phyloP scores from a whole-genome alignment of 2,888 invertebrate species.

The Drosophila nr. perissopoda region DNA sequence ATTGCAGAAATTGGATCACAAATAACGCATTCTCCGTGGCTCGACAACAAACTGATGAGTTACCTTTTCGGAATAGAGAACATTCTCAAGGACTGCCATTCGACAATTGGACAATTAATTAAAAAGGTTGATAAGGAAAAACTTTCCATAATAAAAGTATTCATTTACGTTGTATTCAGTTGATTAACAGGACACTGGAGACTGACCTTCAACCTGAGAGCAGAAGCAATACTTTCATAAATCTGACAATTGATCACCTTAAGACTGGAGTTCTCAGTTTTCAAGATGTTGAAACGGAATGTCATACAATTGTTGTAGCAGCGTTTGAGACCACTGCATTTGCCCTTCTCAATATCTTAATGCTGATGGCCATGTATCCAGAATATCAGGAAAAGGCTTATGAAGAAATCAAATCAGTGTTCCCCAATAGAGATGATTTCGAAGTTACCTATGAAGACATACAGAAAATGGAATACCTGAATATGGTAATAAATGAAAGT shows the following conservation, averaged over 20 bases:
- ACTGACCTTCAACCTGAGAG: background rate
- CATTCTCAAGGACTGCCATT: conserved; percentile 52
- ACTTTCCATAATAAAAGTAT: background rate
- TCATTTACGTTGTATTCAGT: conserved; percentile 30
- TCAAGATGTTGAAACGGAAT: conserved; percentile 70
- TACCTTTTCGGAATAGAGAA: conserved; percentile 39
- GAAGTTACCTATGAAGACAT: conserved; percentile 69
- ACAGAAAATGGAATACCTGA: conserved; percentile 75
- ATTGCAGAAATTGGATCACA: conserved; percentile 64
- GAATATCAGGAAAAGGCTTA: conserved; percentile 69
- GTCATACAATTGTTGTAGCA: conserved; percentile 69
- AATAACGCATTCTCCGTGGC: conserved; percentile 72
- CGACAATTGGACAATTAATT: conserved; percentile 57
- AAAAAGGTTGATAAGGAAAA: conserved; percentile 50
- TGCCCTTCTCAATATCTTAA: conserved; percentile 57
- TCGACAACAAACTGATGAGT: conserved; percentile 51
- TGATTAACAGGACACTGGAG: conserved; percentile 50
- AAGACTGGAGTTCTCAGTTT: conserved; percentile 60
- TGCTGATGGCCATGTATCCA: conserved; percentile 76
- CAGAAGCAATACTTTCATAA: conserved; percentile 46
- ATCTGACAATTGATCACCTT: conserved; percentile 62
- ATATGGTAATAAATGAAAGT: conserved; percentile 79
- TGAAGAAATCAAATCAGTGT: conserved; percentile 69
- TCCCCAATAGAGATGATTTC: conserved; percentile 55
- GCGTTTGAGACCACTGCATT: conserved; percentile 80